Percentiles rank a stretch among this genome's conserved stretches.
phyloP scores from a whole-genome alignment of 1,140 invertebrate genomes.

The Cydia amplana region DNA sequence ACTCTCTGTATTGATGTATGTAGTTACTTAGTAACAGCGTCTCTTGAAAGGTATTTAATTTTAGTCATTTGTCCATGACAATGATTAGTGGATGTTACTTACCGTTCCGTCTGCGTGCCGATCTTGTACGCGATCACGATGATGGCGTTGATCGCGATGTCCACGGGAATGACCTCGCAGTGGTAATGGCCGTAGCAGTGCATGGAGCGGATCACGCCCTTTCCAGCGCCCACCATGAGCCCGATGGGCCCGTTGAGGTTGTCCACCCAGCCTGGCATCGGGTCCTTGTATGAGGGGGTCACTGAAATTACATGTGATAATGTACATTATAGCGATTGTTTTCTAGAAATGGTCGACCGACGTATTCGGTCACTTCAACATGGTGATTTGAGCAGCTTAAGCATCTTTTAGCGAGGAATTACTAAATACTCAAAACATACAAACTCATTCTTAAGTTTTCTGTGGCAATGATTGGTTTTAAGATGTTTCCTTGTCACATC shows the following conservation, averaged over 20 bases:
- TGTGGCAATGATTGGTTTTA: too few species aligned
- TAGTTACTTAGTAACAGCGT: too few species aligned
- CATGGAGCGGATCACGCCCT: slow-evolving; percentile 90
- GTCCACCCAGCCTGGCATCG: slow-evolving; percentile 89
- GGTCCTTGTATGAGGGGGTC: slow-evolving; percentile 80
- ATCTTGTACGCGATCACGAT: slow-evolving; percentile 83
- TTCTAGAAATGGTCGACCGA: not conserved
- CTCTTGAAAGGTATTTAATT: too few species aligned
- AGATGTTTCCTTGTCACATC: too few species aligned
- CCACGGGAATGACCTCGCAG: slow-evolving; percentile 91
- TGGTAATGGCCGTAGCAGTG: slow-evolving; percentile 85
- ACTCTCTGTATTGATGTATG: too few species aligned
- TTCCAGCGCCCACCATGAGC: slow-evolving; percentile 85
- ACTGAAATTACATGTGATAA: slow-evolving; percentile 65
- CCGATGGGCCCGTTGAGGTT: slow-evolving; percentile 93
- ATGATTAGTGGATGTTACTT: not conserved
- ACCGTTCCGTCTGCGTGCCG: slow-evolving; percentile 70
- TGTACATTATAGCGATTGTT: slow-evolving; percentile 5
- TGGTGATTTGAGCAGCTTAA: too few species aligned
- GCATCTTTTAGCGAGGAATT: too few species aligned
- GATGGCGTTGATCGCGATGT: slow-evolving; percentile 89
- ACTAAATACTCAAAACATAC: too few species aligned
- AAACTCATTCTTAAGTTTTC: too few species aligned
- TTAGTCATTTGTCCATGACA: too few species aligned
- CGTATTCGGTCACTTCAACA: too few species aligned